Evolutionary conservation across 2,888 invertebrate species (phyloP), one percentile per base, ranked within the genome.

Genomic region (Hermodice carunculata): DNA sequence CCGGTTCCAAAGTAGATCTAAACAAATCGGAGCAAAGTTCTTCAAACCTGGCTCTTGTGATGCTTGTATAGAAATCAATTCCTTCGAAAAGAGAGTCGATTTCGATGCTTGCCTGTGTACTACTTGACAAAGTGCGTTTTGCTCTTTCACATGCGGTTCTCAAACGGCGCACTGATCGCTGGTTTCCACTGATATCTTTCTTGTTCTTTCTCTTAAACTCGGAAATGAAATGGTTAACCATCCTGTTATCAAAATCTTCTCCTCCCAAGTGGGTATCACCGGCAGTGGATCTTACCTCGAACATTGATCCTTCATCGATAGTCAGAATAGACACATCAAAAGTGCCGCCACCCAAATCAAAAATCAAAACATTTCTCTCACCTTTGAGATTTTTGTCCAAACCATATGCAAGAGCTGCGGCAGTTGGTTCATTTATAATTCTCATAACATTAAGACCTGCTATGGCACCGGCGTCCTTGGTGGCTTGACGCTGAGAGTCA

Each of bases 1-100:
- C 93, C 0, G 93, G 93, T 51, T 91, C 89, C 67, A 94, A 81
- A 0, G 93, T 93, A 22, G 24, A 14, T 89, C 89, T 59, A 70
- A 82, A 82, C 22, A 82, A 69, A 59, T 82, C 81, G 0, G 73
- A 28, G 64, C 78, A 78, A 32, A 82, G 66, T 24, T 83, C 81
- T 54, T 83, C 82, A 67, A 84, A 83, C 59, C 81, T 67, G 8
- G 83, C 83, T 26, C 82, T 64, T 5, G 81, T 81, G 26, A 83
- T 77, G 40, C 73, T 79, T 1, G 77, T 78, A 70, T 82, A 80
- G 65, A 80, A 82, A 73, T 82, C 82, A 34, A 78, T 75, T 2
- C 82, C 82, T 31, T 83, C 81, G 67, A 61, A 77, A 34, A 81
- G 61, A 0, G 81, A 78, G 64, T 83, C 83, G 34, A 83, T 80